These are phyloP conservation scores for Cephus pygmeus DNA, from an alignment of 2,888 invertebrate genomes.

Conservation along the genomic window DNA sequence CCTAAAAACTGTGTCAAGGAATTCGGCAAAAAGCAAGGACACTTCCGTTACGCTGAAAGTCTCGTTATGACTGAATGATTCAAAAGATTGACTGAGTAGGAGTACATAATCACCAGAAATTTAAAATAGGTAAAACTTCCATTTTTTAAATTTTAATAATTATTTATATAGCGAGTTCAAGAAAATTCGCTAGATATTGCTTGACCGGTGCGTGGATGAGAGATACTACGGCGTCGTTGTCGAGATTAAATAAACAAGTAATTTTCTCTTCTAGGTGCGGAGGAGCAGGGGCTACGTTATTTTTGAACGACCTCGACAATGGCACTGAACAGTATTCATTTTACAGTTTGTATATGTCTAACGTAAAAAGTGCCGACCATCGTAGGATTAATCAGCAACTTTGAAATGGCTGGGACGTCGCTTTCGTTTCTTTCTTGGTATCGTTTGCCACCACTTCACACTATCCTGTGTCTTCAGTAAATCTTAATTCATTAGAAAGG, in stretches of 20 bases:
- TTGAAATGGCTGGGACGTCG: neutral
- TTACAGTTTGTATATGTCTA: neutral
- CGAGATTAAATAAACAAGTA: neutral
- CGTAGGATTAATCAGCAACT: neutral
- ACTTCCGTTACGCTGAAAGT: neutral
- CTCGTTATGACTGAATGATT: neutral
- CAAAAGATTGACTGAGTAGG: neutral
- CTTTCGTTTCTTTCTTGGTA: neutral
- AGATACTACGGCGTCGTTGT: neutral
- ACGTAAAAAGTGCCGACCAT: neutral
- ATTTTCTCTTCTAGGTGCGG: neutral
- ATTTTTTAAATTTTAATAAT: neutral
- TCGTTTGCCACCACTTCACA: neutral
- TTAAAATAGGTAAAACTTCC: neutral
- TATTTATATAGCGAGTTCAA: neutral
- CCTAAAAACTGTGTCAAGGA: constrained; percentile 31
- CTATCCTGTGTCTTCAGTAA: neutral
- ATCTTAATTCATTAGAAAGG: neutral
- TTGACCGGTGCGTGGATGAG: neutral
- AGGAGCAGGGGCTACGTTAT: neutral
- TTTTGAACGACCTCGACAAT: neutral
- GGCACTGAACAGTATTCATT: neutral
- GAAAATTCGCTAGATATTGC: neutral
- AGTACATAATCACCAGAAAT: neutral
- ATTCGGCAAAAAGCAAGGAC: constrained; percentile 9